Conservation (phyloP, 2,113 vertebrate genomes). For the Protobothrops flavoviridis region DNA sequence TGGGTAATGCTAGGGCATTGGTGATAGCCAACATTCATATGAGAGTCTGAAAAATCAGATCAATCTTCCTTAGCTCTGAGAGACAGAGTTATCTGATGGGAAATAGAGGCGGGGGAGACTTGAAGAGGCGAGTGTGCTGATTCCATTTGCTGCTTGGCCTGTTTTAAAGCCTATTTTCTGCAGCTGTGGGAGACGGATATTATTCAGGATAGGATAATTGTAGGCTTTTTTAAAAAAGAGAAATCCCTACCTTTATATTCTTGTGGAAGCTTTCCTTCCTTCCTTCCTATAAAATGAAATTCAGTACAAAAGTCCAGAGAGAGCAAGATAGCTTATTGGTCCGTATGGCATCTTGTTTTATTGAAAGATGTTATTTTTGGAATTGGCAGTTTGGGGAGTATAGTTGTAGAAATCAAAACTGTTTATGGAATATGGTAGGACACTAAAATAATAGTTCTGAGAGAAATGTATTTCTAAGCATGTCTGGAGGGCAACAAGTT, state of each 20-base stretch:
- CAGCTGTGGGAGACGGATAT: background rate
- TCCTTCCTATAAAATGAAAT: background rate
- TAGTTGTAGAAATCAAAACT: background rate
- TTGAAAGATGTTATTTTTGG: background rate
- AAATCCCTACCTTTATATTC: slow-evolving; percentile 13
- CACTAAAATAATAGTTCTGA: background rate
- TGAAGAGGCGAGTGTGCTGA: background rate
- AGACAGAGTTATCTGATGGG: background rate
- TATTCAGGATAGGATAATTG: slow-evolving; percentile 11
- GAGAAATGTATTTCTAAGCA: background rate
- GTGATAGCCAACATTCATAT: background rate
- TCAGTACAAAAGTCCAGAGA: background rate
- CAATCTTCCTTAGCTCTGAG: background rate
- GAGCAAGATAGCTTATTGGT: background rate
- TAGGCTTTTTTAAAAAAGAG: slow-evolving; percentile 1
- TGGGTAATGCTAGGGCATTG: background rate
- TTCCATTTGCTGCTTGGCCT: background rate
- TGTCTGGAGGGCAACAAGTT: background rate
- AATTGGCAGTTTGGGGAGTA: background rate
- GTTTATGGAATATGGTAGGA: background rate
- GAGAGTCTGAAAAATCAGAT: background rate
- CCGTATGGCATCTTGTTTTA: background rate
- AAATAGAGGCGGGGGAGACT: background rate
- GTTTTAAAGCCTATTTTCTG: background rate
- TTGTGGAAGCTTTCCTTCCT: background rate